Percentiles rank a stretch among this genome's conserved stretches.
Evolutionary conservation across 2,797 vertebrate genomes (phyloP).

Genomic region (Chloroceryle inda): DNA sequence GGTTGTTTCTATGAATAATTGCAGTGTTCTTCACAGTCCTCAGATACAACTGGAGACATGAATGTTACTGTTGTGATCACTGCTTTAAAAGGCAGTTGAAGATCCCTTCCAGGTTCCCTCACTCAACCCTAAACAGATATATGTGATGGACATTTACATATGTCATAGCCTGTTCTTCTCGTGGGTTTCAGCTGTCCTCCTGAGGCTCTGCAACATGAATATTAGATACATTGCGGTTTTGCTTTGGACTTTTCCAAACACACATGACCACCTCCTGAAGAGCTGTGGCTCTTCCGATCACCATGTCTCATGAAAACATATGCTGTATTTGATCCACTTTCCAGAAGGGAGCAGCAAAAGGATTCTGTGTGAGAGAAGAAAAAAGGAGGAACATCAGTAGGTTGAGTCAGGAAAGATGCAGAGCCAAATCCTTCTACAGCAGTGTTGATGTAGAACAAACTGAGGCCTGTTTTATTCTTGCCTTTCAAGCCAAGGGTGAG

Average conservation of each 20-base stretch:
- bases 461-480: background rate
- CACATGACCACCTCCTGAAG: background rate
- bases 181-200: background rate
- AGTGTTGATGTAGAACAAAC: background rate
- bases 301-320: background rate
- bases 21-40: background rate
- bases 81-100: background rate
- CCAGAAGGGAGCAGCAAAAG: slow-evolving; percentile 58
- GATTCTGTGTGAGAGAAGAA: background rate
- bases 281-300: background rate
- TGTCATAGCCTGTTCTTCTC: background rate
- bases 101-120: background rate
- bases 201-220: background rate
- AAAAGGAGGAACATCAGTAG: background rate
- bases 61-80: background rate
- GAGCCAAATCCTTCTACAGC: background rate
- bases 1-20: background rate
- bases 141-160: background rate
- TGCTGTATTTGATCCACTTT: slow-evolving; percentile 6
- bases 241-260: background rate
- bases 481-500: background rate
- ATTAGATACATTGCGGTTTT: background rate
- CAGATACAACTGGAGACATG: background rate
- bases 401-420: background rate
- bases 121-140: background rate